Percentiles rank a stretch among this genome's conserved stretches.
These are phyloP conservation scores for Amniataba percoides DNA, from an alignment of 2,797 vertebrate genomes.

Conservation along the genomic window DNA sequence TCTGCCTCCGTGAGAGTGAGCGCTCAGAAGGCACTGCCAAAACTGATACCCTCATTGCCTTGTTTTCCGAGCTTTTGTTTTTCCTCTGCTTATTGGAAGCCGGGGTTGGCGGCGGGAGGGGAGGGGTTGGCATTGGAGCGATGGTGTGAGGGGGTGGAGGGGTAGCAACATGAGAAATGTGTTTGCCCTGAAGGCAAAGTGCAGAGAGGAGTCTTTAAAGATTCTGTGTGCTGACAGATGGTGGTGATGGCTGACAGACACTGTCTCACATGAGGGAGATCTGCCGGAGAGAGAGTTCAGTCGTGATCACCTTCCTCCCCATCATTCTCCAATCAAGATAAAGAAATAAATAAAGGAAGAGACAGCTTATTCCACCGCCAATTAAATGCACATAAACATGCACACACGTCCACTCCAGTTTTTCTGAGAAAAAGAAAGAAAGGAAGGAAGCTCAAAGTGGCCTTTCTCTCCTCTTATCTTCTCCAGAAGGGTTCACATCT, in stretches of 20 bases:
- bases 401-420: not conserved
- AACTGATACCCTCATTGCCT: slow-evolving; percentile 74
- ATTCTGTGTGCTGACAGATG: slow-evolving; percentile 77
- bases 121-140: not conserved
- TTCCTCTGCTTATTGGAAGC: slow-evolving; percentile 71
- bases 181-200: slow-evolving; percentile 78
- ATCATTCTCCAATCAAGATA: slow-evolving; percentile 30
- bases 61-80: slow-evolving; percentile 75
- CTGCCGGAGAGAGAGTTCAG: slow-evolving; percentile 57
- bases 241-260: slow-evolving; percentile 77
- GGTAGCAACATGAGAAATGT: slow-evolving; percentile 73
- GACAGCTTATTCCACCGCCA: slow-evolving; percentile 22
- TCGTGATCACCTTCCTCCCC: slow-evolving; percentile 53
- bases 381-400: slow-evolving; percentile 46
- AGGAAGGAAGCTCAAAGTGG: slow-evolving; percentile 34
- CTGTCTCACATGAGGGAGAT: slow-evolving; percentile 68
- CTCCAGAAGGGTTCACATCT: slow-evolving; percentile 36
- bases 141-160: slow-evolving; percentile 22
- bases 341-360: slow-evolving; percentile 36
- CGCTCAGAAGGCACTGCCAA: slow-evolving; percentile 69
- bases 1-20: slow-evolving; percentile 70
- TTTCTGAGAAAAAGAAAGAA: not conserved
- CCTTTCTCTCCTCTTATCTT: slow-evolving; percentile 47
- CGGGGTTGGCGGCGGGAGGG: slow-evolving; percentile 7
- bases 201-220: slow-evolving; percentile 79